Evolutionary conservation across 2,113 vertebrate genomes (phyloP).

Genomic region (Actenoides hombroni): DNA sequence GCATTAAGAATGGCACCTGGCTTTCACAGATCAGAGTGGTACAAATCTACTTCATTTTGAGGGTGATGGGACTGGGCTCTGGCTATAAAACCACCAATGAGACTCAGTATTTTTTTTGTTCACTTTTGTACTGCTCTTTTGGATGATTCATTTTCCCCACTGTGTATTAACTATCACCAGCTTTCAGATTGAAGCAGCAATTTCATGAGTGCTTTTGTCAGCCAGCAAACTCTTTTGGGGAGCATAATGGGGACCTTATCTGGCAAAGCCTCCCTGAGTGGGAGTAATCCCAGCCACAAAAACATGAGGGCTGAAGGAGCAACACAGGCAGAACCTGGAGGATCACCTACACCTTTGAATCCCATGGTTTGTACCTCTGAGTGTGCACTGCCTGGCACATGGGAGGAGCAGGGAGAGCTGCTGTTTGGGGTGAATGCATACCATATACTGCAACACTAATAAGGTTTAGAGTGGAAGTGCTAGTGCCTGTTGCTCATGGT

Average conservation of each 20-base stretch:
- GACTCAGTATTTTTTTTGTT: not conserved
- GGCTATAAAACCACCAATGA: not conserved
- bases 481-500: rapidly evolving
- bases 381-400: rapidly evolving
- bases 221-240: not conserved
- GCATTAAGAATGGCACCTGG: not conserved
- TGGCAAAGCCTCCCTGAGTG: not conserved
- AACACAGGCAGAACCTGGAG: not conserved
- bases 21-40: not conserved
- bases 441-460: not conserved
- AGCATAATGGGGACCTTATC: not conserved
- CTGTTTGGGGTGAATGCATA: rapidly evolving
- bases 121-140: not conserved
- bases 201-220: not conserved
- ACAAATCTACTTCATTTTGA: not conserved
- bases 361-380: rapidly evolving
- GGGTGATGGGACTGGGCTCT: not conserved
- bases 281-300: not conserved
- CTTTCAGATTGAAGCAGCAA: not conserved
- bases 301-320: not conserved
- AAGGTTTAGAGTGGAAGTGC: not conserved
- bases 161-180: not conserved
- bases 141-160: not conserved
- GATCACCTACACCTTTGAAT: too few species aligned
- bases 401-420: not conserved